Evolutionary conservation across 2,113 vertebrate species (phyloP).

Genomic region (Megaptera novaeangliae): DNA sequence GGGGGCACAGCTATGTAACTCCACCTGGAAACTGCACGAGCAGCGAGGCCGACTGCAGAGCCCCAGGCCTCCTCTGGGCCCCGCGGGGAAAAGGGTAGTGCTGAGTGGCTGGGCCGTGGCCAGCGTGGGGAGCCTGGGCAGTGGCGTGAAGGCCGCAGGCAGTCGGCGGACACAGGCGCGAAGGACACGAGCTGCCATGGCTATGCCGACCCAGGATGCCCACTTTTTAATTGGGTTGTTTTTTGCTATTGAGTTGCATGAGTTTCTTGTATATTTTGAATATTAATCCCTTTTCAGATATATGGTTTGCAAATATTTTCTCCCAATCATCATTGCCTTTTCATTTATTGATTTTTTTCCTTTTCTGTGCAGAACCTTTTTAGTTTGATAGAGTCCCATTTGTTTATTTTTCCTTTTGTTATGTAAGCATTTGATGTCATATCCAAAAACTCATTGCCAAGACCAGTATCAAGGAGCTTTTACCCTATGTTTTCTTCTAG

Average conservation of each 20-base stretch:
- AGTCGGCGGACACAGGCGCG: too few species aligned
- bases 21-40: too few species aligned
- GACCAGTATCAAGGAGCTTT: background rate
- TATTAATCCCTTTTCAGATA: background rate
- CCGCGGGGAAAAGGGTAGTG: too few species aligned
- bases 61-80: too few species aligned
- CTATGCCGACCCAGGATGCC: background rate
- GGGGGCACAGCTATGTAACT: conserved; percentile 76
- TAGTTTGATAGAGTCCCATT: background rate
- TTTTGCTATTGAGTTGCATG: background rate
- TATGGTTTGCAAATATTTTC: background rate
- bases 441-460: background rate
- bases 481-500: background rate
- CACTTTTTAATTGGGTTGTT: background rate
- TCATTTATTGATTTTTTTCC: background rate
- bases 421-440: background rate
- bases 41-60: too few species aligned
- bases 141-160: accelerated
- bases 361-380: background rate
- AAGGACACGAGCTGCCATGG: too few species aligned
- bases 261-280: background rate
- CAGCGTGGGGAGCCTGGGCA: too few species aligned
- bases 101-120: too few species aligned
- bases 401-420: background rate
- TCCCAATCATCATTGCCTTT: background rate